Base-by-base conservation (phyloP, 2,113 vertebrate species). In the Sinocyclocheilus anophthalmus region DNA sequence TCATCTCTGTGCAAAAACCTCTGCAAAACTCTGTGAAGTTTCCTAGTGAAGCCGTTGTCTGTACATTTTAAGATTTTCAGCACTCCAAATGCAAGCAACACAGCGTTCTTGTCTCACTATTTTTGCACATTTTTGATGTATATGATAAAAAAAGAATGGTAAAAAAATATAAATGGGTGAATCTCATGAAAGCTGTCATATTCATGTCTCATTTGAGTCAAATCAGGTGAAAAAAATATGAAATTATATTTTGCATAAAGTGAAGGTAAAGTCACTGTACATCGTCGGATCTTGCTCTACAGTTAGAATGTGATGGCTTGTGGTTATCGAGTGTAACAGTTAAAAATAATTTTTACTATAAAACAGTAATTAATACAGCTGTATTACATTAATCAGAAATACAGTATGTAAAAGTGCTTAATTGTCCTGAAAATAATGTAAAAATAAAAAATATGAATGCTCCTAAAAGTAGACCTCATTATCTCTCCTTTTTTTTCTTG, bases 111-210 rank as follows among this genome's bases (percentile, higher is more conserved):
- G 24, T 50, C 24, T 33, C 16, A 26, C 24, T 65, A 50, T 48
- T 82, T 69, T 82, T 82, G 80, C 80, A 82, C 53, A n/a, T 80
- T 22, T 42, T 80, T 57, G 53, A 33, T 76, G 48, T 55, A 55
- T 77, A 77, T 57, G 24, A 18, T 50, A 53, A 76, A 45, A 45
- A 45, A 45, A 42, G 6, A 9, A 9, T 42, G 7, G 1, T 42
- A 42, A 45, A n/a, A 73, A 4, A 3, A 48, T 48, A n/a, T 13
- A n/a, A 80, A 61, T 61, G 16, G 5, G 55, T 39, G 20, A 61
- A 22, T 37, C 77, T 42, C 53, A 61, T 37, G 8, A 77, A 77
- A 55, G 24, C 75, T 26, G 22, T 42, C 22, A 48, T 78, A 20
- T 37, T 10, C 53, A 20, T 18, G 18, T 79, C 20, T 42, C 2